Evolutionary conservation across 1,140 invertebrate species (phyloP), one percentile per base, ranked within the genome.

Genomic region (Tribolium madens): DNA sequence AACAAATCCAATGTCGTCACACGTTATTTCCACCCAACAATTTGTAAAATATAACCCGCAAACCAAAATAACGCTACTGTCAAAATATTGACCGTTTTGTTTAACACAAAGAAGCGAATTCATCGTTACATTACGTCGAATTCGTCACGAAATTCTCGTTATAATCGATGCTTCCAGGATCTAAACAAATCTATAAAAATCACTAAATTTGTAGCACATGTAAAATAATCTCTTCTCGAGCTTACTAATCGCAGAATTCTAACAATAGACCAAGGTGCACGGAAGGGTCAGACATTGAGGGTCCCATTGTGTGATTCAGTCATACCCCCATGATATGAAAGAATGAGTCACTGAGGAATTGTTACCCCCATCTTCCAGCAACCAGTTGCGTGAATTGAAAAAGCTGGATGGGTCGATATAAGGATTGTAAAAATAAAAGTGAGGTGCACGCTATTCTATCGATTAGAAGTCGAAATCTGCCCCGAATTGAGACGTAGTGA

Each of bases 321-420:
- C 26, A 17, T 33, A 42, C 60, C 60, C 60, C 60, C 21, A 26
- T 26, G 21, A 26, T 69, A 69, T 60, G 26, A 42, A 69, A 69
- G 60, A 69, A 69, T 69, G 60, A 69, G 26, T 69, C 60, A 69
- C 60, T 14, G 60, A 69, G 60, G 60, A 69, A 69, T 69, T 69
- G 60, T 69, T 42, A 69, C 60, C 60, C 60, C 60, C 60, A 69
- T 69, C 60, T 36, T 69, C n/a, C 9, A 42, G 21, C 60, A 33
- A 69, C 60, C 36, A 69, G 60, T 69, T 69, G 60, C 60, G 17
- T 33, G 48, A 50, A 50, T 50, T 12, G 13, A 50, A 50, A 50
- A 50, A 15, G 12, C 12, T 14, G 7, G 46, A 47, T 50, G n/a
- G 48, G 48, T 50, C 48, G 48, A 50, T 50, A 50, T n/a, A 14